Percentiles rank a stretch among this genome's conserved stretches.
Evolutionary conservation across 2,113 vertebrate genomes (phyloP).

Genomic region (Melanotaenia duboulayi): DNA sequence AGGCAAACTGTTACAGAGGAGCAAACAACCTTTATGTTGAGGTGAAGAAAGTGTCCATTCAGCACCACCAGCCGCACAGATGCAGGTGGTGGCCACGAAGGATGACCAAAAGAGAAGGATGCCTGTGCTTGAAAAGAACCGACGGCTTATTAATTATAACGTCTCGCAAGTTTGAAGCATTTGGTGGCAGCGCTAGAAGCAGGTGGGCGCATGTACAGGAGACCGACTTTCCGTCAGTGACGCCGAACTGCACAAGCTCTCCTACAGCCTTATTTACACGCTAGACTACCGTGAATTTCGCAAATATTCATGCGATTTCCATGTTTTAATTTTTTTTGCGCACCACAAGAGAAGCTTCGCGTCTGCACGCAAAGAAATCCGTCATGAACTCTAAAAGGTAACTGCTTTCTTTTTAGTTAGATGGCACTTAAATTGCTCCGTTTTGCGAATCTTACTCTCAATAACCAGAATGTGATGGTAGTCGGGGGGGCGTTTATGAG

Average conservation of each 20-base stretch:
- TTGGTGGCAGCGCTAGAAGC: conserved; percentile 44
- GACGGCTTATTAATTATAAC: background rate
- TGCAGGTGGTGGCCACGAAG: background rate
- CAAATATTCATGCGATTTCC: background rate
- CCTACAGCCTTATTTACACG: conserved; percentile 34
- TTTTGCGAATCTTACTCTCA: conserved; percentile 8
- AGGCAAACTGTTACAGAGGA: background rate
- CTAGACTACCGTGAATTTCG: conserved; percentile 3
- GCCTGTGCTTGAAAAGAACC: background rate
- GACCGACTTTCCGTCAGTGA: conserved; percentile 52
- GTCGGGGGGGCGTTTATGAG: background rate
- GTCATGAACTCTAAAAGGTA: conserved; percentile 67
- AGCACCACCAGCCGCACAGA: conserved; percentile 15
- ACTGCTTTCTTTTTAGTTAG: conserved; percentile 26
- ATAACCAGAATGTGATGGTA: background rate
- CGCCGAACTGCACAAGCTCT: conserved; percentile 64
- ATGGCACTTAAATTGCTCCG: conserved; percentile 16
- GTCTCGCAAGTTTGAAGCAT: conserved; percentile 27
- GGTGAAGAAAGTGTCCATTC: conserved; percentile 38
- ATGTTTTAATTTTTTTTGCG: background rate
- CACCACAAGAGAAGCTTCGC: conserved; percentile 22
- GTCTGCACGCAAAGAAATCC: conserved; percentile 31
- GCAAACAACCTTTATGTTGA: conserved; percentile 1
- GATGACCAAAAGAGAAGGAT: background rate
- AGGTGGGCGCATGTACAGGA: conserved; percentile 36